Evolutionary conservation across 1,140 invertebrate genomes (phyloP).

Genomic region (Dendrolimus punctatus): DNA sequence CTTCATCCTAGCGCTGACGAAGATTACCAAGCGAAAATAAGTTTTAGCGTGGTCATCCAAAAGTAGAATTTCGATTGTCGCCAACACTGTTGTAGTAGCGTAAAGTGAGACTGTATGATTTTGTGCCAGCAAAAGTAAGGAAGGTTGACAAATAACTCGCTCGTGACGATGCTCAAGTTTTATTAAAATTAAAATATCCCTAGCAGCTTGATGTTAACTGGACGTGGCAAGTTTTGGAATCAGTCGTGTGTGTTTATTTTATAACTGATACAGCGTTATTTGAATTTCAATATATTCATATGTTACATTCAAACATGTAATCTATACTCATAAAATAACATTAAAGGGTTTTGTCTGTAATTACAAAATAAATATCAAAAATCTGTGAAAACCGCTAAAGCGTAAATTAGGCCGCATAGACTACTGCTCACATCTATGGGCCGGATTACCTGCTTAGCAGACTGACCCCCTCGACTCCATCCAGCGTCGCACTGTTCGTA

Average conservation of each 20-base stretch:
- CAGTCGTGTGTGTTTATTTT: slow-evolving; percentile 15
- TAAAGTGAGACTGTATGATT: slow-evolving; percentile 61
- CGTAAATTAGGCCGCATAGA: too few species aligned
- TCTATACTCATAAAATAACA: too few species aligned
- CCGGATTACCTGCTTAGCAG: too few species aligned
- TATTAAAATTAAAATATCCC: slow-evolving; percentile 69
- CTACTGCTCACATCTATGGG: too few species aligned
- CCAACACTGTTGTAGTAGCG: slow-evolving; percentile 30
- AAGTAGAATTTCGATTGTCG: slow-evolving; percentile 47
- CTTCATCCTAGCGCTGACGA: slow-evolving; percentile 39
- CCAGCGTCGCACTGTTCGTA: too few species aligned
- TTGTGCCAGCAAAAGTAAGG: slow-evolving; percentile 66
- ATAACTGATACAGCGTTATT: too few species aligned
- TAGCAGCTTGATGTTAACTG: slow-evolving; percentile 47
- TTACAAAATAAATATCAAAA: too few species aligned
- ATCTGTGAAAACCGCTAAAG: too few species aligned
- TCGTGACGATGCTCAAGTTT: slow-evolving; percentile 64
- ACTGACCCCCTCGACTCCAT: too few species aligned
- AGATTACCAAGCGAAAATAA: slow-evolving; percentile 57
- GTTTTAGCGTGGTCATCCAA: slow-evolving; percentile 57
- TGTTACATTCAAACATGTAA: too few species aligned
- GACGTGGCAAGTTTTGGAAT: slow-evolving; percentile 49
- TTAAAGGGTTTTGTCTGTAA: too few species aligned
- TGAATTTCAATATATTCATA: too few species aligned
- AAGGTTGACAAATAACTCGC: slow-evolving; percentile 68